Percentiles rank a stretch among this genome's conserved stretches.
Evolutionary conservation across 2,113 vertebrate species (phyloP).

Genomic region (Plotosus lineatus): DNA sequence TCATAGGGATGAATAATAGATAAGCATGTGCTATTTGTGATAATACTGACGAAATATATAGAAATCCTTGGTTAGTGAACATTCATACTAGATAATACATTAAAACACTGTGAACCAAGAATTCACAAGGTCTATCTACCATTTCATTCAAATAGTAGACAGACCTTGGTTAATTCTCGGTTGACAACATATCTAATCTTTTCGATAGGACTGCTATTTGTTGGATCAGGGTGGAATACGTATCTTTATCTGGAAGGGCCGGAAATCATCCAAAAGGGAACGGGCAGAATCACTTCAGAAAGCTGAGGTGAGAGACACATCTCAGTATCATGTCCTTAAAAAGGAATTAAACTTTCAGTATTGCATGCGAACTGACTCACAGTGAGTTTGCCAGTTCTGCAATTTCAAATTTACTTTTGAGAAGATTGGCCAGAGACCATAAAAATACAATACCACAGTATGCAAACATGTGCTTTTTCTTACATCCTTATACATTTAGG

Average conservation of each 20-base stretch:
- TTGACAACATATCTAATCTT: slow-evolving; percentile 7
- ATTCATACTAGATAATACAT: background rate
- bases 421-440: background rate
- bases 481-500: slow-evolving; percentile 60
- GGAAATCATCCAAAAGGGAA: slow-evolving; percentile 73
- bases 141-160: no score
- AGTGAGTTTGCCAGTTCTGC: background rate
- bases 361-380: background rate
- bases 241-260: slow-evolving; percentile 87
- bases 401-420: background rate
- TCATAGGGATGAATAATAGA: background rate
- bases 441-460: background rate
- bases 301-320: slow-evolving; percentile 65
- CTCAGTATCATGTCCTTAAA: background rate
- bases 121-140: no score
- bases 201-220: slow-evolving; percentile 83
- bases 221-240: slow-evolving; percentile 81
- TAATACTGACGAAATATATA: background rate
- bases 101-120: no score
- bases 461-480: background rate
- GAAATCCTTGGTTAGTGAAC: background rate
- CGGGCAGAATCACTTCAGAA: slow-evolving; percentile 72
- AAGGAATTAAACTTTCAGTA: background rate
- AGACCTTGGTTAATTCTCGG: no score
- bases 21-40: background rate